These are phyloP conservation scores for Drosophila ogumai DNA, from an alignment of 1,140 invertebrate species.

Conservation along the genomic window DNA sequence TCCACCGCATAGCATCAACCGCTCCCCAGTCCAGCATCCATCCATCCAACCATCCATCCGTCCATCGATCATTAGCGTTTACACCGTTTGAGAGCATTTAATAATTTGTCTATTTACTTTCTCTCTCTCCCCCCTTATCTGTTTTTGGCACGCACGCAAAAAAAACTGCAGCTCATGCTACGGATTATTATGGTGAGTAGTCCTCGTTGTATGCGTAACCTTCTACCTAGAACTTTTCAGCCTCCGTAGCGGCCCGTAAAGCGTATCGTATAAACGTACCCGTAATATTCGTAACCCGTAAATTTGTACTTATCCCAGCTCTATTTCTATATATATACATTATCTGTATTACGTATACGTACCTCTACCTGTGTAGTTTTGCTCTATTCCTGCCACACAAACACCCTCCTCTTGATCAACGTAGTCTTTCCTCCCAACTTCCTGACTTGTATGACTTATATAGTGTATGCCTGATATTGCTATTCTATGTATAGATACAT, in stretches of 20 bases:
- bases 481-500: slow-evolving; percentile 32
- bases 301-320: slow-evolving; percentile 9
- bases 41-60: slow-evolving; percentile 4
- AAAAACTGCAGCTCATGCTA: slow-evolving; percentile 92
- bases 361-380: slow-evolving; percentile 22
- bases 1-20: slow-evolving; percentile 8
- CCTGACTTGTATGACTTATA: slow-evolving; percentile 20
- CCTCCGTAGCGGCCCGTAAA: slow-evolving; percentile 44
- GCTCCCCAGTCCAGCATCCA: slow-evolving; percentile 2
- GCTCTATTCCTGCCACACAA: slow-evolving; percentile 6
- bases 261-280: slow-evolving; percentile 30
- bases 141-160: slow-evolving; percentile 82
- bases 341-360: slow-evolving; percentile 32
- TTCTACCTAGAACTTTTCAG: slow-evolving; percentile 73
- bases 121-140: slow-evolving; percentile 68
- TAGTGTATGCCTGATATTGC: slow-evolving; percentile 33
- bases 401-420: background rate
- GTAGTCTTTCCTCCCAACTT: background rate
- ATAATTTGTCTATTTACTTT: slow-evolving; percentile 82
- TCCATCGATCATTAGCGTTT: slow-evolving; percentile 42
- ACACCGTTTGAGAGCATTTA: slow-evolving; percentile 70
- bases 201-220: slow-evolving; percentile 85
- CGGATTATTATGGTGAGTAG: slow-evolving; percentile 99
- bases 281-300: slow-evolving; percentile 22
- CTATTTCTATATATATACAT: slow-evolving; percentile 1